Percentiles rank a stretch among this genome's conserved stretches.
Evolutionary conservation across 2,797 vertebrate genomes (phyloP).

Genomic region (Falco rusticolus): DNA sequence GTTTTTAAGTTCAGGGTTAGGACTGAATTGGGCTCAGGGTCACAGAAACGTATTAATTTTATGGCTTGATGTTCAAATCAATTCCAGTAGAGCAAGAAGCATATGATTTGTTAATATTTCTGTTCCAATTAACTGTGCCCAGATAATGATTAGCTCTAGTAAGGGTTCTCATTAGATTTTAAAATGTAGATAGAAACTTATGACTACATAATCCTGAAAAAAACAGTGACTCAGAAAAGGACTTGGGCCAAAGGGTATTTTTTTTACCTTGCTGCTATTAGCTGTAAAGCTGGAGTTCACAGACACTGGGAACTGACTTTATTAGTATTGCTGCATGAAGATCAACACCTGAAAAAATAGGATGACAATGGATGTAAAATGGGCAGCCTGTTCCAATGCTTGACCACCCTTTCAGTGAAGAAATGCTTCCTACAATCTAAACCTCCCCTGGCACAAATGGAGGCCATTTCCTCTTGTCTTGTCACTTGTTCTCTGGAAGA

Average conservation of each 20-base stretch:
- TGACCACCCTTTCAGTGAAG: too few species aligned
- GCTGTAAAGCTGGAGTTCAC: neutral
- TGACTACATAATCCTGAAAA: neutral
- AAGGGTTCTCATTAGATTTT: neutral
- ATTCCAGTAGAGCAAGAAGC: neutral
- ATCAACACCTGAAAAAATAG: neutral
- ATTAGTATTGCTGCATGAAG: neutral
- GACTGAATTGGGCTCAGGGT: neutral
- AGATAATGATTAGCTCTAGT: neutral
- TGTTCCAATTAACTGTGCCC: neutral
- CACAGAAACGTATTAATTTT: neutral
- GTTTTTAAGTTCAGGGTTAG: neutral
- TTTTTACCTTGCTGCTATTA: neutral
- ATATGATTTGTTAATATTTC: neutral
- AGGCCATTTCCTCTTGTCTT: too few species aligned
- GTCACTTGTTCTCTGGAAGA: too few species aligned
- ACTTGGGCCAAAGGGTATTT: neutral
- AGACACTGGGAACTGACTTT: neutral
- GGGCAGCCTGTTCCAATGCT: too few species aligned
- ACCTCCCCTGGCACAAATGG: too few species aligned
- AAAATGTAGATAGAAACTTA: neutral
- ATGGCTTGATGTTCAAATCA: neutral
- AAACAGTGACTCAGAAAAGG: neutral
- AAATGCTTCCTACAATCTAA: too few species aligned
- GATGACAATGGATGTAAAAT: neutral